phyloP scores from a whole-genome alignment of 2,797 vertebrate genomes.

The Pangasius sanitwongsei region DNA sequence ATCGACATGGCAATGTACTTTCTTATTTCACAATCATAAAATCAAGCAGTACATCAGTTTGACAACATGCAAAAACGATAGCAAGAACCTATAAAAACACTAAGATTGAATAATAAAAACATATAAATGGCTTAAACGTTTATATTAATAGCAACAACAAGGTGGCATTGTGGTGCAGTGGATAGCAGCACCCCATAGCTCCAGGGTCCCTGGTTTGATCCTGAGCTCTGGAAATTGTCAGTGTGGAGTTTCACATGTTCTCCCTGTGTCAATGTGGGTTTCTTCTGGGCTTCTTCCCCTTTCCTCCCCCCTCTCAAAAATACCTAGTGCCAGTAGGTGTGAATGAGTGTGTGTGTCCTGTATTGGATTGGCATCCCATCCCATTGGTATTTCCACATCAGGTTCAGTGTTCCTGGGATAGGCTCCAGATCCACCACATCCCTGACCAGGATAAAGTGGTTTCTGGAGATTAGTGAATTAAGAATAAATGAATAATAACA shows the following conservation, averaged over 20 bases:
- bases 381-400: not conserved
- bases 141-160: not conserved
- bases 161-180: not conserved
- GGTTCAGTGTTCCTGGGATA: not conserved
- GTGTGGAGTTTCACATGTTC: not conserved
- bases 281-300: not conserved
- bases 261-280: not conserved
- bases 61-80: not conserved
- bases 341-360: not conserved
- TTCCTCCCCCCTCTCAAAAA: not conserved
- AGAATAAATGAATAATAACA: not conserved
- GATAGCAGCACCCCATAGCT: not conserved
- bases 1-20: not conserved
- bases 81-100: not conserved
- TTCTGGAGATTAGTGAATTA: not conserved
- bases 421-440: not conserved
- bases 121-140: not conserved
- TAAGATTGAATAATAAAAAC: not conserved
- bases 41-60: not conserved
- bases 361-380: not conserved
- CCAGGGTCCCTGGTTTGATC: not conserved
- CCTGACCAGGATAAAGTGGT: not conserved
- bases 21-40: not conserved
- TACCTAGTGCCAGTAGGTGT: not conserved
- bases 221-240: not conserved